Percentiles rank a stretch among this genome's conserved stretches.
These are phyloP conservation scores for Ptilonorhynchus violaceus DNA, from an alignment of 2,113 vertebrate genomes.

Conservation along the genomic window DNA sequence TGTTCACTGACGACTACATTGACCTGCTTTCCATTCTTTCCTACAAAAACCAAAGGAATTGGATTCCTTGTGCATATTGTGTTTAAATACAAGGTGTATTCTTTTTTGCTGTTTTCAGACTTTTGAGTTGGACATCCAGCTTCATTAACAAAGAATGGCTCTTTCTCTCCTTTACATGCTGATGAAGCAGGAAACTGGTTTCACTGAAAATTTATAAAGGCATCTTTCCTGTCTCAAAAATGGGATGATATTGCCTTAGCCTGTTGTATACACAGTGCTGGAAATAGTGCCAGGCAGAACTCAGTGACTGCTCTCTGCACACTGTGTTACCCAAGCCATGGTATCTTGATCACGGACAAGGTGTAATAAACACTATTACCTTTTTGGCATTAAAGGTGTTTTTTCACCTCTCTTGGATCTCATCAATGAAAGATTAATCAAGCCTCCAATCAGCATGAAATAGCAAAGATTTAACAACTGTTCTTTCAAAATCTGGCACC, in stretches of 20 bases:
- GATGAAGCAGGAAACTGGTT: neutral
- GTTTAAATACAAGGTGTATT: neutral
- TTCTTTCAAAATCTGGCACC: neutral
- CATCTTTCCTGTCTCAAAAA: neutral
- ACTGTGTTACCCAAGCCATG: neutral
- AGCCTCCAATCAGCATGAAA: neutral
- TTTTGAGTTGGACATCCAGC: neutral
- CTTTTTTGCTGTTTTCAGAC: neutral
- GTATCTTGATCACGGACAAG: neutral
- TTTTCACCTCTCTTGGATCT: neutral
- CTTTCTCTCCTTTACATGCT: neutral
- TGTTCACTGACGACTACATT: neutral
- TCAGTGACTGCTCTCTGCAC: neutral
- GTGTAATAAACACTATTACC: neutral
- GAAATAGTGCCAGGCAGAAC: neutral
- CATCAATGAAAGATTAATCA: neutral
- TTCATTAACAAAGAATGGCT: neutral
- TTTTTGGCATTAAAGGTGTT: neutral
- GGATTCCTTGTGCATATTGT: neutral
- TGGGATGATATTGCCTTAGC: neutral
- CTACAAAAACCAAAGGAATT: neutral
- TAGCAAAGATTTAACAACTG: neutral
- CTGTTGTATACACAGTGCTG: neutral
- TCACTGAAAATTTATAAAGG: neutral
- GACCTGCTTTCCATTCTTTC: neutral